Base-by-base conservation (phyloP, 2,113 vertebrate species). In the Meles meles region DNA sequence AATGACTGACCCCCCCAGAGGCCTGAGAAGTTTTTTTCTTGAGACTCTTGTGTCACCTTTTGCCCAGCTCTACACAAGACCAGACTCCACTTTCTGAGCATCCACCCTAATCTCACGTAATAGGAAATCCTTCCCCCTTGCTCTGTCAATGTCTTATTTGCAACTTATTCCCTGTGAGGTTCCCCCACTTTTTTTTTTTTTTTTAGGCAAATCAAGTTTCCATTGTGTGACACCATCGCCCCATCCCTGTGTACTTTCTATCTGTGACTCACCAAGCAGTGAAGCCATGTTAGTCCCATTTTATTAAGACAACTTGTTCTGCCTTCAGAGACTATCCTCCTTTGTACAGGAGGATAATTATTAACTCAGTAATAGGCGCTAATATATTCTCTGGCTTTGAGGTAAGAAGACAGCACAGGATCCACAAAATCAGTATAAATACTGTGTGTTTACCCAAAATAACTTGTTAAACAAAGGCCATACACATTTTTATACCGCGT, bases 111-210 rank as follows among this genome's bases (percentile, higher is more conserved):
- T 21, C 69, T 10, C 23, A 72, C 13, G n/a, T 21, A 37, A 39
- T 0, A 23, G 18, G n/a, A 11, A 39, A 23, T 5, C 20, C 21
- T 11, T 71, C 37, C 20, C 69, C 21, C 2, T 39, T 72, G 18
- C 5, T 72, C 37, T 25, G 69, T 55, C 52, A 23, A 20, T 39
- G 18, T 72, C n/a, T 39, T 12, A 2, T 1, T 39, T 72, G 37
- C 1, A 72, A 13, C 21, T 39, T 72, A 72, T 9, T 5, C n/a
- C 20, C 21, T 6, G 37, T 72, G 20, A 13, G 0, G 55, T 2
- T 3, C 69, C 6, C 20, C 2, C 0, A 11, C 5, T 4, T 13
- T 72, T 23, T 12, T 9, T 37, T 55, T 6, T 20, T 11, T 59
- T 59, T 57, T 57, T 18, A 59, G 20, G 69, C 18, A 72, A 25